A percentile compares a stretch with the other conserved stretches of the same genome.
Conservation (phyloP, 2,888 invertebrate genomes). For the Spodoptera picta region DNA sequence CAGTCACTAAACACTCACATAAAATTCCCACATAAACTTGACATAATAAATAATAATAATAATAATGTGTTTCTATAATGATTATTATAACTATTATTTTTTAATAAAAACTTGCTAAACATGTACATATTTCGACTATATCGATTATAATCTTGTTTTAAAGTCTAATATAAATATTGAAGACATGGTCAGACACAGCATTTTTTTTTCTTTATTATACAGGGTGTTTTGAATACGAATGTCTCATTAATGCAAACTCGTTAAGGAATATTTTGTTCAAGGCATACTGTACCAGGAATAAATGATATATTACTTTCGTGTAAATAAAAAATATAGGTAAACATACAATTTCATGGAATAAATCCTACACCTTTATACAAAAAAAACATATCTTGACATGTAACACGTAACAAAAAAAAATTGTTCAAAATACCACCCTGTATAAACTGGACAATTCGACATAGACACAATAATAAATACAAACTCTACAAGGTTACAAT, state of each 20-base stretch:
- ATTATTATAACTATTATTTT: slow-evolving; percentile 13
- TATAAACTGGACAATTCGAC: slow-evolving; percentile 6
- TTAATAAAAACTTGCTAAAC: slow-evolving; percentile 31
- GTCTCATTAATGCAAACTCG: no score
- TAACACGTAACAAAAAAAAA: no score
- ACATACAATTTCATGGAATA: no score
- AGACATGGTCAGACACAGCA: slow-evolving; percentile 19
- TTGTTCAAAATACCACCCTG: slow-evolving; percentile 23
- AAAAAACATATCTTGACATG: no score
- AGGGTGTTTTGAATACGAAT: slow-evolving; percentile 1
- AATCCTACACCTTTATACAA: no score
- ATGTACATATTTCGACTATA: slow-evolving; percentile 25
- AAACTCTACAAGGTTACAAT: slow-evolving; percentile 48
- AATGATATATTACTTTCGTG: no score
- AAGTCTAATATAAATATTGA: slow-evolving; percentile 31
- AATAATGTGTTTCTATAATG: slow-evolving; percentile 8
- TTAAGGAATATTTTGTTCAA: no score
- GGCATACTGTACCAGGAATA: no score
- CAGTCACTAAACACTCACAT: slow-evolving; percentile 19
- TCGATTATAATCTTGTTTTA: slow-evolving; percentile 25
- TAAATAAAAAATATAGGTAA: no score
- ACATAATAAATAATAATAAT: slow-evolving; percentile 32
- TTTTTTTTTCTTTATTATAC: slow-evolving; percentile 6
- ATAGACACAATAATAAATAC: slow-evolving; percentile 26
- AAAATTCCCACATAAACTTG: slow-evolving; percentile 38